These are phyloP conservation scores for Gortyna flavago DNA, from an alignment of 2,888 invertebrate species.

Conservation along the genomic window DNA sequence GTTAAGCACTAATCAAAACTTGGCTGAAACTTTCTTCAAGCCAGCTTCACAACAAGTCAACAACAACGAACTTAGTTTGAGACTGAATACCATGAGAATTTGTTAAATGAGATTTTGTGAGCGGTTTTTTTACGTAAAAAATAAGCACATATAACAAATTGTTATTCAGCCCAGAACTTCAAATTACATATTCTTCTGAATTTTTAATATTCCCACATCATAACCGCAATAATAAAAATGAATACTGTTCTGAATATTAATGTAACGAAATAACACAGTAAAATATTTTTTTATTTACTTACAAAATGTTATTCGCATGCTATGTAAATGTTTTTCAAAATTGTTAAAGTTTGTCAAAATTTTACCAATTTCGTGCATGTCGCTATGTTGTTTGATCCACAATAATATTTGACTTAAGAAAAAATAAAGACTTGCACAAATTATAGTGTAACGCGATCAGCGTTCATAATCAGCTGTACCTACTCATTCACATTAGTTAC, in stretches of 20 bases:
- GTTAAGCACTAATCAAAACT: too few relatives aligned
- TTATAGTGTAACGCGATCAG: too few relatives aligned
- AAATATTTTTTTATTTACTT: constrained; percentile 14
- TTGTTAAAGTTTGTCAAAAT: neutral
- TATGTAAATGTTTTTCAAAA: neutral
- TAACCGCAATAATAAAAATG: constrained; percentile 36
- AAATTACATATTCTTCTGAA: constrained; percentile 30
- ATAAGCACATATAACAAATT: constrained; percentile 25
- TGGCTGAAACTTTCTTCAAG: too few relatives aligned
- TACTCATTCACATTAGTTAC: too few relatives aligned
- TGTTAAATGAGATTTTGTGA: neutral
- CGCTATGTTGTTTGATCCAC: neutral
- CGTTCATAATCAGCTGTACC: too few relatives aligned
- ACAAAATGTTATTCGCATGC: neutral
- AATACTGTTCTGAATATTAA: constrained; percentile 42
- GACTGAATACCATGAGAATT: neutral
- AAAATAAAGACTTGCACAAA: too few relatives aligned
- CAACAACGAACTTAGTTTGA: neutral
- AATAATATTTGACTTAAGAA: neutral
- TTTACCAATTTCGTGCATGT: neutral
- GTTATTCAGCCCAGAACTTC: constrained; percentile 22
- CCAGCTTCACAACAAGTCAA: too few relatives aligned
- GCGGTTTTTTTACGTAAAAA: neutral
- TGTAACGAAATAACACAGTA: neutral
- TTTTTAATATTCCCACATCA: constrained; percentile 44